phyloP scores from a whole-genome alignment of 2,113 vertebrate species.

The Gopherus evgoodei region DNA sequence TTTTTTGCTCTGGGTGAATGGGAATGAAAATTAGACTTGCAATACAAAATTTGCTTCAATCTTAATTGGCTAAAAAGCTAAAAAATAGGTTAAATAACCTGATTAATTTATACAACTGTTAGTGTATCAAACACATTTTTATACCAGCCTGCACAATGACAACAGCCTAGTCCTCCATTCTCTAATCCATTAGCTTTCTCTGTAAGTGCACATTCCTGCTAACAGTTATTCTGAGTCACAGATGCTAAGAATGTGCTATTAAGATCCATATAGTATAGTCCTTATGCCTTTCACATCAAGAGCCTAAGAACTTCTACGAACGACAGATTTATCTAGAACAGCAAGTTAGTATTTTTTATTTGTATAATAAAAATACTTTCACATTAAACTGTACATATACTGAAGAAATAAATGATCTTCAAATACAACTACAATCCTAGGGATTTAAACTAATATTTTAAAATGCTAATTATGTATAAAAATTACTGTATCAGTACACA shows the following conservation, averaged over 20 bases:
- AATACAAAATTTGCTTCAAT: background rate
- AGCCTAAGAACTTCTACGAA: background rate
- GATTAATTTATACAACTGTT: background rate
- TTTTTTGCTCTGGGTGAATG: background rate
- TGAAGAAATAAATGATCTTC: background rate
- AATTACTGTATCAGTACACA: background rate
- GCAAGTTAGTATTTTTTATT: background rate
- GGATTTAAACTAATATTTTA: constrained; percentile 49
- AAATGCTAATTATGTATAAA: background rate
- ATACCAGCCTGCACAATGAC: background rate
- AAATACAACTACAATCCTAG: background rate
- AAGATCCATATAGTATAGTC: background rate
- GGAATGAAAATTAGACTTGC: background rate
- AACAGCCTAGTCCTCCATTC: background rate
- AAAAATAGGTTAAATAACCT: background rate
- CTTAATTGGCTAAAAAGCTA: background rate
- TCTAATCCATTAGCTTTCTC: background rate
- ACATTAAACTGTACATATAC: constrained; percentile 31
- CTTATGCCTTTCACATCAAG: background rate
- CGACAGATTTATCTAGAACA: background rate
- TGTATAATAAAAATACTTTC: background rate
- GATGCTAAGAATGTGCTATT: background rate
- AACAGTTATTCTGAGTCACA: background rate
- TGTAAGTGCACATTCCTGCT: background rate
- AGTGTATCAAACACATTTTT: background rate